phyloP scores from a whole-genome alignment of 2,797 vertebrate genomes.

The Dromococcyx pavoninus region DNA sequence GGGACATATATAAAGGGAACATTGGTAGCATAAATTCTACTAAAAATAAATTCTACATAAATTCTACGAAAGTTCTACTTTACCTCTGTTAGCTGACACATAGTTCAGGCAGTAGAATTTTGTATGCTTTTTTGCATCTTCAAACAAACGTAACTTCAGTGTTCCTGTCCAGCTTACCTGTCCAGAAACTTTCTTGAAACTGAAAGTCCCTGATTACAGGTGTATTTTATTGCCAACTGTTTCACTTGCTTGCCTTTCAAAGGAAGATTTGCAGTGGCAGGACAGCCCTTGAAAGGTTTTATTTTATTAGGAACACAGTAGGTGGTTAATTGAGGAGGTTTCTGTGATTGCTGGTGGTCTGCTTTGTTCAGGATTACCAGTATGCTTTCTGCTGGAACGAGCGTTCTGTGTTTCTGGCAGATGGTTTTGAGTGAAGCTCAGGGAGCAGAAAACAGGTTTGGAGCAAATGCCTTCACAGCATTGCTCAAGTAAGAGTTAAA shows the following conservation, averaged over 20 bases:
- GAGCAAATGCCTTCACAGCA: background rate
- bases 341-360: background rate
- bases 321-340: background rate
- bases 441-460: slow-evolving; percentile 8
- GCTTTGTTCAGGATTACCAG: background rate
- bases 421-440: background rate
- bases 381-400: background rate
- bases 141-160: background rate
- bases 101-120: background rate
- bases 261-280: background rate
- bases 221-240: background rate
- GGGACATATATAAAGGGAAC: background rate
- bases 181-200: background rate
- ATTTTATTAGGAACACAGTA: background rate
- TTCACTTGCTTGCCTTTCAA: background rate
- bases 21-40: background rate
- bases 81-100: background rate
- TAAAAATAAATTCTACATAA: too few relatives aligned
- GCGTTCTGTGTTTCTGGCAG: background rate
- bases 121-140: background rate
- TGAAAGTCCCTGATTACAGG: background rate
- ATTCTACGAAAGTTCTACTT: background rate
- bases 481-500: background rate
- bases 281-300: background rate
- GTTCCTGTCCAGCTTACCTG: background rate